These are phyloP conservation scores for Marasmarcha lunaedactyla DNA, from an alignment of 2,888 invertebrate species.

Conservation along the genomic window DNA sequence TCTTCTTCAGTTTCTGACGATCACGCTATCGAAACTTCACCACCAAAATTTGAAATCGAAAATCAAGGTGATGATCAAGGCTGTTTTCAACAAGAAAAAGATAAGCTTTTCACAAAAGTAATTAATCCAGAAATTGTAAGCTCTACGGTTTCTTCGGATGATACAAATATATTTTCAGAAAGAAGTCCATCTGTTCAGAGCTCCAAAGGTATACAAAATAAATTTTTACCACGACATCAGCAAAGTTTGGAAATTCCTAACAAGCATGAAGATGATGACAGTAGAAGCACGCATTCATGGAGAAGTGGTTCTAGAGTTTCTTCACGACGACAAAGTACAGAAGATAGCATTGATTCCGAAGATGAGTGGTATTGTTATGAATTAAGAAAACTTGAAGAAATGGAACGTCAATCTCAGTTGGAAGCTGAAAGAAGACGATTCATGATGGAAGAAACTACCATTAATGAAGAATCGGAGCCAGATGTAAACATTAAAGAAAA, in stretches of 20 bases:
- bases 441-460: constrained; percentile 71
- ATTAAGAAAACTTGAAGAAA: constrained; percentile 85
- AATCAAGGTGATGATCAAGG: constrained; percentile 29
- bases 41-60: constrained; percentile 39
- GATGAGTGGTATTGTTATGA: constrained; percentile 95
- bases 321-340: constrained; percentile 89
- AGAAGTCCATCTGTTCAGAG: constrained; percentile 76
- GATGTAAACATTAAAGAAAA: constrained; percentile 79
- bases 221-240: constrained; percentile 77
- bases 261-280: constrained; percentile 85
- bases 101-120: constrained; percentile 36
- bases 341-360: constrained; percentile 93
- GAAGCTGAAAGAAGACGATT: constrained; percentile 75
- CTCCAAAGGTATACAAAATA: constrained; percentile 66
- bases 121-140: constrained; percentile 51
- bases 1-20: constrained; percentile 80
- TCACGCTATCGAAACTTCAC: constrained; percentile 66
- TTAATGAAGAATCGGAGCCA: constrained; percentile 64
- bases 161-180: constrained; percentile 63
- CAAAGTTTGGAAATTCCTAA: constrained; percentile 86
- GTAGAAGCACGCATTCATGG: constrained; percentile 88
- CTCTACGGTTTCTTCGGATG: constrained; percentile 50
- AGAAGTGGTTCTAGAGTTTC: constrained; percentile 88
- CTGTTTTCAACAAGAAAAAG: constrained; percentile 30
- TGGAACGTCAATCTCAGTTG: constrained; percentile 80